These are phyloP conservation scores for Nymphalis polychloros DNA, from an alignment of 2,888 invertebrate species.

Conservation along the genomic window DNA sequence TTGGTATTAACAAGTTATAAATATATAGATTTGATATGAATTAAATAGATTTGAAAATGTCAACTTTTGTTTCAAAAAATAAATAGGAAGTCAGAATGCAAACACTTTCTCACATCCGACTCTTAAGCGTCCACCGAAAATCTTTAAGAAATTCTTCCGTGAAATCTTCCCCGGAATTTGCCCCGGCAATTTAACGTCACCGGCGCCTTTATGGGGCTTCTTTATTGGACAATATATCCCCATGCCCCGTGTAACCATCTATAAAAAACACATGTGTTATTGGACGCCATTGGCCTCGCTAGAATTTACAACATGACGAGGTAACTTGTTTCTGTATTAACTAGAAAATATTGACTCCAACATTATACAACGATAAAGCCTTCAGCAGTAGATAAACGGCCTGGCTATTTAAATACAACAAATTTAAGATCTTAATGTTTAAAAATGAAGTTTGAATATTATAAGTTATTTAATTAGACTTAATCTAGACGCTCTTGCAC, in stretches of 20 bases:
- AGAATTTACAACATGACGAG: constrained; percentile 28
- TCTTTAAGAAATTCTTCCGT: constrained; percentile 28
- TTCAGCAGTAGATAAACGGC: no score
- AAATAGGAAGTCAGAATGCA: neutral
- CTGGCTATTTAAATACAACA: no score
- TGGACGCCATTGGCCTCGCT: constrained; percentile 26
- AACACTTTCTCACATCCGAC: neutral
- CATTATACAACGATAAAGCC: no score
- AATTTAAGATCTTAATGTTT: no score
- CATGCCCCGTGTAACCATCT: constrained; percentile 56
- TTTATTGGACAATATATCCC: constrained; percentile 77
- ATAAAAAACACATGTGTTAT: constrained; percentile 59
- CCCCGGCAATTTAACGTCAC: constrained; percentile 64
- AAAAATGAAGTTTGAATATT: no score
- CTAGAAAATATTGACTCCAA: neutral
- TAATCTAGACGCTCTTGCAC: no score
- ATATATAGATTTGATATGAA: no score
- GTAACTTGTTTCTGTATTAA: constrained; percentile 16
- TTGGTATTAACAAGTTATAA: no score
- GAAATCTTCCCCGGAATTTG: constrained; percentile 48
- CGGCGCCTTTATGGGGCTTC: constrained; percentile 62
- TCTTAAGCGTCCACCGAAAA: constrained; percentile 5
- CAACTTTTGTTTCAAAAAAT: no score
- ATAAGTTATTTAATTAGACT: no score
- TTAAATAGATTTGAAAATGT: no score